Evolutionary conservation across 2,113 vertebrate genomes (phyloP), one percentile per base, ranked within the genome.

Genomic region (Daubentonia madagascariensis): DNA sequence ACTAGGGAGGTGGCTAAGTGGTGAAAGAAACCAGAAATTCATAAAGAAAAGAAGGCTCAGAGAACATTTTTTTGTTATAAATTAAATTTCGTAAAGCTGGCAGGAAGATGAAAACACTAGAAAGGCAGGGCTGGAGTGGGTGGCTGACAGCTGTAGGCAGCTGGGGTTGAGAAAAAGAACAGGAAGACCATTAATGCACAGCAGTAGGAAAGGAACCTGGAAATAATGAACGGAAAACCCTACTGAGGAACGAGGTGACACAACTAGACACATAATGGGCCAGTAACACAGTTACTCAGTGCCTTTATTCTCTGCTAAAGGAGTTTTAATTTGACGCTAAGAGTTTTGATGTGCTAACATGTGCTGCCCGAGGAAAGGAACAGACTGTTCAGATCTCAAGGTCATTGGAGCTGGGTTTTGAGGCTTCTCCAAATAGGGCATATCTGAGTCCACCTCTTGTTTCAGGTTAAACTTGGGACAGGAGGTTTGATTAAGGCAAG

Each of bases 121-220:
- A 97, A 92, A 97, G 98, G 76, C 96, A 94, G 30, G 89, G 72
- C 40, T 96, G 95, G 91, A 97, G 96, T 96, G 98, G 98, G 98
- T 73, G 97, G 96, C 94, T 0, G 59, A 98, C 98, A 98, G 98
- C 98, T 98, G 97, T 97, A 97, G 95, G 94, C 97, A 95, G 85
- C 85, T 98, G 94, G 97, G 89, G 76, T 79, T 45, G 73, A 68
- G 70, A 95, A 67, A 91, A 95, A 97, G 95, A 97, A 91, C 52
- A 97, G 48, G 86, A 78, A 97, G 95, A 52, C 86, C 78, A 48
- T 92, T 72, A 73, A 80, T 43, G 50, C 92, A 84, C 45, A 90
- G 40, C 37, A 52, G 48, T 28, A 83, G 65, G 52, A 52, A 97
- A 98, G 63, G 16, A 54, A 96, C 96, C 90, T 37, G 87, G 73